phyloP scores from a whole-genome alignment of 2,113 vertebrate species.

The Sinosuthora webbiana region DNA sequence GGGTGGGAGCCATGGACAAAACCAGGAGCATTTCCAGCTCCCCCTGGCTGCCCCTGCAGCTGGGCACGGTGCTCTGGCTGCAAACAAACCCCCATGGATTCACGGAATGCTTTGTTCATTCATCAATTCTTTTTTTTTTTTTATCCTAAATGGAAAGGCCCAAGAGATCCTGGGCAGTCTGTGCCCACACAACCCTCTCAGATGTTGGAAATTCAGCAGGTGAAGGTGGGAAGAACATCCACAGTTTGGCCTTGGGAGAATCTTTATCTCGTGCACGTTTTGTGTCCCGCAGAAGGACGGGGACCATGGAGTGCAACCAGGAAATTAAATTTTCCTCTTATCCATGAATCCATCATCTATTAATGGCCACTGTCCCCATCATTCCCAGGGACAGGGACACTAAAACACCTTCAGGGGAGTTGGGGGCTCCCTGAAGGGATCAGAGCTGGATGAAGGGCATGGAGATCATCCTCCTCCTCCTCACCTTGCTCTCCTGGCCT shows the following conservation, averaged over 20 bases:
- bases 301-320: not conserved
- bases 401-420: not conserved
- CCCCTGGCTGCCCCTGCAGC: not conserved
- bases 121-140: not conserved
- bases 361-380: not conserved
- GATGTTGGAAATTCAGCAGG: not conserved
- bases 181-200: not conserved
- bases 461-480: not conserved
- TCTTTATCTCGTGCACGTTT: fast-evolving
- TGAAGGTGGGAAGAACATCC: not conserved
- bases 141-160: not conserved
- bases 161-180: not conserved
- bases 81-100: not conserved
- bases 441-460: fast-evolving
- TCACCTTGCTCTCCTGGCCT: not conserved
- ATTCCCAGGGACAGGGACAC: not conserved
- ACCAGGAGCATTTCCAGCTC: not conserved
- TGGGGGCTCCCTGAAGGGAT: not conserved
- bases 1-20: not conserved
- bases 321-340: not conserved
- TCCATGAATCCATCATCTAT: not conserved
- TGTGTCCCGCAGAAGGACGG: not conserved
- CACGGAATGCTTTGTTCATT: fast-evolving
- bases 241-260: not conserved
- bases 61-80: not conserved